Conservation (phyloP, 2,113 vertebrate species). For the Rhynchomys soricoides region DNA sequence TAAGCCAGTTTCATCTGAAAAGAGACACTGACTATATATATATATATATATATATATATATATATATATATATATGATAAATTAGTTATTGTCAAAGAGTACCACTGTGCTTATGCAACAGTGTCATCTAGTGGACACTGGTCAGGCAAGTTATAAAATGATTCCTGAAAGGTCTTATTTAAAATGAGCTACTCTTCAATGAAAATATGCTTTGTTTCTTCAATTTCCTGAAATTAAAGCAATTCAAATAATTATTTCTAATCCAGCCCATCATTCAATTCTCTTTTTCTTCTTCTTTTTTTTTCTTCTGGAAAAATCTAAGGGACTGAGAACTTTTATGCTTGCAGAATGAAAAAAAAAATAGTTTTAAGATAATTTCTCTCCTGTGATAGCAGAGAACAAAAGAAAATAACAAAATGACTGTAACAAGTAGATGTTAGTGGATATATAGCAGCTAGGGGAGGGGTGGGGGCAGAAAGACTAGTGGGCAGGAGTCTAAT, state of each 20-base stretch:
- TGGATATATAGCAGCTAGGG: not conserved
- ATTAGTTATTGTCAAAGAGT: conserved; percentile 82
- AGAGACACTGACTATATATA: conserved; percentile 86
- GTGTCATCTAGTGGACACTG: conserved; percentile 87
- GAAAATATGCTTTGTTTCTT: conserved; percentile 73
- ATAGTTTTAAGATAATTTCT: conserved; percentile 53
- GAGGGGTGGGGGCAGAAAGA: not conserved
- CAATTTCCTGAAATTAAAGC: conserved; percentile 53
- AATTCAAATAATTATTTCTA: conserved; percentile 59
- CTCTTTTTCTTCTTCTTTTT: not conserved
- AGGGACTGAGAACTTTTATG: conserved; percentile 50
- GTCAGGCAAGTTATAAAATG: conserved; percentile 31
- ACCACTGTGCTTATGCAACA: conserved; percentile 85
- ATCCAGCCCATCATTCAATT: conserved; percentile 31
- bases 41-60: conserved; percentile 74
- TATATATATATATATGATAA: conserved; percentile 83
- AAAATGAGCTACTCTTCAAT: conserved; percentile 34
- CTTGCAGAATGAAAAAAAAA: conserved; percentile 44
- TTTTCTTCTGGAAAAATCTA: not conserved
- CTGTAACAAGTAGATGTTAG: not conserved
- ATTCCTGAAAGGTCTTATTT: conserved; percentile 18
- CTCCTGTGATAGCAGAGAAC: conserved; percentile 59
- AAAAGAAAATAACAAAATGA: conserved; percentile 70
- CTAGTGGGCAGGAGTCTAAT: not conserved
- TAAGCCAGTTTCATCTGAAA: conserved; percentile 88